A percentile compares a stretch with the other conserved stretches of the same genome.
Conservation (phyloP, 2,888 invertebrate species). For the Gymnoscelis rufifasciata region DNA sequence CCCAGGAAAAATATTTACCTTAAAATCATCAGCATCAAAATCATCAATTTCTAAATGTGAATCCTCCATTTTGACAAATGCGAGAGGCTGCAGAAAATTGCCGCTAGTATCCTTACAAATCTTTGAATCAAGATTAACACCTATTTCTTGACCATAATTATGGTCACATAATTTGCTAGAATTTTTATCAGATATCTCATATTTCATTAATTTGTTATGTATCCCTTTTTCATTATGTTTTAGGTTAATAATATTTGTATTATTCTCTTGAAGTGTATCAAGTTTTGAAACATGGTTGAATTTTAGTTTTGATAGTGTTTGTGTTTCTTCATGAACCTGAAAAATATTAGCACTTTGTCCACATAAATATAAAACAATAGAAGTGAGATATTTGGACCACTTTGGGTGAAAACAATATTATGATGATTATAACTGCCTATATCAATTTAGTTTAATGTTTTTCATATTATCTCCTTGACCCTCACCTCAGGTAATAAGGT, state of each 20-base stretch:
- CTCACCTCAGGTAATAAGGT: too few species aligned
- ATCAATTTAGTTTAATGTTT: too few species aligned
- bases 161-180: neutral
- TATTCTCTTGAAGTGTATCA: neutral
- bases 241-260: neutral
- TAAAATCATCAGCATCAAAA: neutral
- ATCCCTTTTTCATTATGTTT: neutral
- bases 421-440: neutral
- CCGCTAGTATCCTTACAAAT: neutral
- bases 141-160: neutral
- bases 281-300: constrained; percentile 1
- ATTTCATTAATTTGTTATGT: neutral
- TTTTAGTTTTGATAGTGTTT: constrained; percentile 9
- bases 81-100: constrained; percentile 4
- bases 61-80: constrained; percentile 14
- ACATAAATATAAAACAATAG: too few species aligned
- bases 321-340: constrained; percentile 1
- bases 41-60: neutral
- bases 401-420: neutral
- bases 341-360: constrained; percentile 7
- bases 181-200: constrained; percentile 4
- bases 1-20: neutral
- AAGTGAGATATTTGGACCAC: too few species aligned
- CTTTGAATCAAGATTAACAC: neutral
- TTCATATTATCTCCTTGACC: too few species aligned